A percentile compares a stretch with the other conserved stretches of the same genome.
These are phyloP conservation scores for Apaloderma vittatum DNA, from an alignment of 2,113 vertebrate species.

Conservation along the genomic window DNA sequence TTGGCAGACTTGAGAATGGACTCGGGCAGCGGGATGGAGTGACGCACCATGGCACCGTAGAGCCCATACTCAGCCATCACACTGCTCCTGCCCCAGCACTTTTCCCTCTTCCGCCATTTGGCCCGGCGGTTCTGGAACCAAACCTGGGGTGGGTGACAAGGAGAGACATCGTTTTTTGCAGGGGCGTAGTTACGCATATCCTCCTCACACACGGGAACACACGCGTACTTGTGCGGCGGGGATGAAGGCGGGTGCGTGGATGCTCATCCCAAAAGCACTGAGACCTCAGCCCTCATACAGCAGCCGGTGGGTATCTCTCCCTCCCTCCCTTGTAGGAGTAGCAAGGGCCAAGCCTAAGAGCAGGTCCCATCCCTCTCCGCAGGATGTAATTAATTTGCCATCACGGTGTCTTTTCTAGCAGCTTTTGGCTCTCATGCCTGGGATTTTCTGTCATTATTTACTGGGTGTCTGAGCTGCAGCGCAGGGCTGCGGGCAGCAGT, in stretches of 20 bases:
- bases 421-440: slow-evolving; percentile 27
- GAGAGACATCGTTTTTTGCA: neutral
- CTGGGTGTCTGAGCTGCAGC: neutral
- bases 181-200: neutral
- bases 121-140: slow-evolving; percentile 99
- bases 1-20: slow-evolving; percentile 99
- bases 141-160: slow-evolving; percentile 79
- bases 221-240: neutral
- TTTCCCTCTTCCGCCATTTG: slow-evolving; percentile 99
- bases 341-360: neutral
- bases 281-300: neutral
- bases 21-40: slow-evolving; percentile 97
- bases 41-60: slow-evolving; percentile 97
- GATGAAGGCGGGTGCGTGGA: neutral
- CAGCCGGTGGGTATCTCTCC: neutral
- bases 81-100: slow-evolving; percentile 98
- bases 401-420: neutral
- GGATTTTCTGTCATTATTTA: slow-evolving; percentile 59
- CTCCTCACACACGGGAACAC: neutral
- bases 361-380: neutral
- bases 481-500: neutral
- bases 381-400: slow-evolving; percentile 70
- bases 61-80: slow-evolving; percentile 98
- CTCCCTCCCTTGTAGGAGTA: neutral
- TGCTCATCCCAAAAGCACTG: neutral